Evolutionary conservation across 2,888 invertebrate genomes (phyloP), one percentile per base, ranked within the genome.

Genomic region (Aphodius sticticus): DNA sequence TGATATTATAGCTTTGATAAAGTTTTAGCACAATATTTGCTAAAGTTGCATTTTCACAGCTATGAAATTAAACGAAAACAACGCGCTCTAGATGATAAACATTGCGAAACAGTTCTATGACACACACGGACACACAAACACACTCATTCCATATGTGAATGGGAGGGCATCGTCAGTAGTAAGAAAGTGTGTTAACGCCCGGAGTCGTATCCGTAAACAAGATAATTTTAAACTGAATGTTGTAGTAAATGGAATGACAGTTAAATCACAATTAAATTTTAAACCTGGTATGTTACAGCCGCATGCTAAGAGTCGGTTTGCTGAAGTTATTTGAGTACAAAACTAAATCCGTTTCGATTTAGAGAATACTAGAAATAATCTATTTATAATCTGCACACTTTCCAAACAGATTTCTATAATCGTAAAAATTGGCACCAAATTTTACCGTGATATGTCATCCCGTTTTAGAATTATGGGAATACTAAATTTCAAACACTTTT

Each of bases 221-320:
- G 53, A 53, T 53, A 53, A 53, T 53, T 53, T 53, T 53, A 53
- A 53, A 53, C 53, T 53, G 53, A 53, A 53, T 53, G 53, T 53
- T 9, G 53, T 12, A 53, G 12, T 53, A 53, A 53, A 53, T 53
- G 12, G 12, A 9, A 53, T 53, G 53, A 9, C 12, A 53, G 53
- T 53, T 53, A 12, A n/a, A n/a, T 5, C 12, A 53, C 53, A 9
- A 53, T 53, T 53, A 53, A 53, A 53, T 53, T 53, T 53, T 1
- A 53, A 53, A 53, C 9, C 3, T 53, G 53, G 53, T 53, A 53
- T n/a, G n/a, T n/a, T n/a, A n/a, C n/a, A n/a, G n/a, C n/a, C n/a
- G n/a, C n/a, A n/a, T 53, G 53, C 53, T 9, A 53, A 53, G 53
- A 12, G 12, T 53, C 53, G 53, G 2, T 12, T 53, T 53, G 9